phyloP scores from a whole-genome alignment of 2,797 vertebrate species.

The Fistularia tabacaria region DNA sequence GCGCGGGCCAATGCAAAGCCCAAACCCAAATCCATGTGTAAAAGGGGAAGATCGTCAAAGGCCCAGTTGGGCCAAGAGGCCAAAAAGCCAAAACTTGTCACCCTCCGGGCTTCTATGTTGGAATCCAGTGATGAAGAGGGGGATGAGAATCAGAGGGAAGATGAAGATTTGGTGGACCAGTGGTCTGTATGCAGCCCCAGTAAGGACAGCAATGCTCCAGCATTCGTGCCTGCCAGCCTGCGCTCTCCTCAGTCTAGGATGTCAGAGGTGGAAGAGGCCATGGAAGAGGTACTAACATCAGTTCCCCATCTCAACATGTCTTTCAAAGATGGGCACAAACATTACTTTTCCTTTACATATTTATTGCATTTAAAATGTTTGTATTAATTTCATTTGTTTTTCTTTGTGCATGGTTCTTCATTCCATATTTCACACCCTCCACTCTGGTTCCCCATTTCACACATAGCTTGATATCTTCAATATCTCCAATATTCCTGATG shows the following conservation, averaged over 20 bases:
- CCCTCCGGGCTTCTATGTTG: constrained; percentile 79
- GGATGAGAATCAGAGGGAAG: constrained; percentile 40
- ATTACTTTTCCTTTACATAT: constrained; percentile 13
- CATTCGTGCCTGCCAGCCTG: constrained; percentile 84
- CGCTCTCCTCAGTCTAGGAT: constrained; percentile 75
- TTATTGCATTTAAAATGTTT: constrained; percentile 19
- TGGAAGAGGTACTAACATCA: constrained; percentile 84
- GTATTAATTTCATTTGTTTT: constrained; percentile 17
- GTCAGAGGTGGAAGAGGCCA: constrained; percentile 83
- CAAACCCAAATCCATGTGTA: constrained; percentile 40
- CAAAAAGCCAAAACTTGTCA: constrained; percentile 79
- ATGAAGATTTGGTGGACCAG: constrained; percentile 63
- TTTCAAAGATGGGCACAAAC: not conserved
- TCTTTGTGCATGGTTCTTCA: constrained; percentile 56
- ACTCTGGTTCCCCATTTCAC: constrained; percentile 27
- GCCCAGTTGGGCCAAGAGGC: constrained; percentile 59
- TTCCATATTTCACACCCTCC: constrained; percentile 34
- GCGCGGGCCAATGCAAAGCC: constrained; percentile 7
- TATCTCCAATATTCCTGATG: constrained; percentile 74
- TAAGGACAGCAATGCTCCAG: constrained; percentile 79
- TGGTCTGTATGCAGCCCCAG: constrained; percentile 64
- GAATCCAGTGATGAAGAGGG: constrained; percentile 73
- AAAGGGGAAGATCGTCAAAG: constrained; percentile 64
- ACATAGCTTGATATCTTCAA: constrained; percentile 85
- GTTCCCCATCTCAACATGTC: not conserved